These are phyloP conservation scores for Drosophila diplacantha DNA, from an alignment of 2,888 invertebrate species.

Conservation along the genomic window DNA sequence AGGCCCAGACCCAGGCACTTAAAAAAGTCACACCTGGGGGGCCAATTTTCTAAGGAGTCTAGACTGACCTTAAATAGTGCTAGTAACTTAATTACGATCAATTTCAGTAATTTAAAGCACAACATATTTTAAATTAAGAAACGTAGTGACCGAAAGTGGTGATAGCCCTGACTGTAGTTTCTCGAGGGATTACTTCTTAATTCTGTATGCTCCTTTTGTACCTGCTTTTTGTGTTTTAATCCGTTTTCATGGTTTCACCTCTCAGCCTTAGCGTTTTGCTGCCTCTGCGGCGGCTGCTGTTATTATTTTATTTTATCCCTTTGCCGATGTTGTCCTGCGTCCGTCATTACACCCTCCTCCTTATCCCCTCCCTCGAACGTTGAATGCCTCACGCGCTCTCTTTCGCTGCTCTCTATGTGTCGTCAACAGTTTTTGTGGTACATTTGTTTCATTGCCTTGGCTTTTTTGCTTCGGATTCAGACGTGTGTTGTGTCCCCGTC, in stretches of 20 bases:
- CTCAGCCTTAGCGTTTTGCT: constrained; percentile 6
- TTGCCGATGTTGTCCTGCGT: constrained; percentile 58
- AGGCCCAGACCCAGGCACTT: not conserved
- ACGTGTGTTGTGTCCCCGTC: constrained; percentile 44
- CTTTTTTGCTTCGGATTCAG: constrained; percentile 42
- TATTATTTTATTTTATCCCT: constrained; percentile 69
- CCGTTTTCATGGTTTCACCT: constrained; percentile 50
- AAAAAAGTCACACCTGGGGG: too few relatives aligned
- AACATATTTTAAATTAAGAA: not conserved
- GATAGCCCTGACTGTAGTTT: not conserved
- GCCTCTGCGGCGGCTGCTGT: constrained; percentile 36
- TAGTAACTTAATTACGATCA: not conserved
- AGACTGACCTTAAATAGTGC: not conserved
- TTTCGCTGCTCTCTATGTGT: constrained; percentile 47
- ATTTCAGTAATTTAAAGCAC: not conserved
- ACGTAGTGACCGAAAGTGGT: not conserved
- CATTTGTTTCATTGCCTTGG: constrained; percentile 69
- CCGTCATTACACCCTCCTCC: constrained; percentile 27
- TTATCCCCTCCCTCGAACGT: constrained; percentile 18
- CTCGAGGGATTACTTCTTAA: constrained; percentile 5
- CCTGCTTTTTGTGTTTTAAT: constrained; percentile 58
- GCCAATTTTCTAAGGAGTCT: too few relatives aligned
- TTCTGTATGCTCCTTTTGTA: constrained; percentile 33
- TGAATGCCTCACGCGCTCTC: constrained; percentile 18
- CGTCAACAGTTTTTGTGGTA: constrained; percentile 72